Conservation (phyloP, 1,140 invertebrate species). For the Drosophila mauritiana region DNA sequence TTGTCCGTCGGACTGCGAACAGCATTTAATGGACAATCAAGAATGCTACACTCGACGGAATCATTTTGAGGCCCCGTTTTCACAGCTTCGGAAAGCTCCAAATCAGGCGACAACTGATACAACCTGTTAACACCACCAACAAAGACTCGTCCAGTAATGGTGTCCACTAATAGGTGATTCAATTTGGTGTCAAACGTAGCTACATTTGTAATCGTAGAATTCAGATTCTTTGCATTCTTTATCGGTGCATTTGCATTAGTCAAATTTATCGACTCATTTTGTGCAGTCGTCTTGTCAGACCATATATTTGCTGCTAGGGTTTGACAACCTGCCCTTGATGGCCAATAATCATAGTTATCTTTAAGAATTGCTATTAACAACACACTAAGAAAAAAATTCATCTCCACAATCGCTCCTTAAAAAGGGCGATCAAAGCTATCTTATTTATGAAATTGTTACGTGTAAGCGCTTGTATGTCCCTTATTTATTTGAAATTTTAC, state of each 20-base stretch:
- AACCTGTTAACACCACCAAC: conserved; percentile 97
- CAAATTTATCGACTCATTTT: conserved; percentile 20
- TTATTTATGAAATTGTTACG: not conserved
- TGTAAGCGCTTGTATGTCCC: conserved; percentile 4
- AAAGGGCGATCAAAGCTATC: conserved; percentile 12
- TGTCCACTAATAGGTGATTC: conserved; percentile 96
- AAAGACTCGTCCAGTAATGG: conserved; percentile 95
- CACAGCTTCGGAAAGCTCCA: conserved; percentile 91
- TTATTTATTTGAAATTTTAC: not conserved
- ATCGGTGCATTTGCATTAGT: conserved; percentile 47
- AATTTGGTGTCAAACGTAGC: conserved; percentile 75
- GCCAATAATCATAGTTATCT: conserved; percentile 26
- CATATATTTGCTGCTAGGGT: conserved; percentile 21
- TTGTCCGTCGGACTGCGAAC: conserved; percentile 93
- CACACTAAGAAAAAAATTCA: conserved; percentile 62
- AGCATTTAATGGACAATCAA: conserved; percentile 91
- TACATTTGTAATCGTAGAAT: conserved; percentile 72
- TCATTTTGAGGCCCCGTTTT: conserved; percentile 96
- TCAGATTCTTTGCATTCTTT: conserved; percentile 32
- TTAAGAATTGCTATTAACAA: conserved; percentile 46
- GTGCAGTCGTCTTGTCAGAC: conserved; percentile 3
- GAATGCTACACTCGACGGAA: conserved; percentile 94
- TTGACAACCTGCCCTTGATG: conserved; percentile 7
- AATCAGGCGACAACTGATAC: conserved; percentile 95
- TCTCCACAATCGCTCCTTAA: conserved; percentile 46